Evolutionary conservation across 1,140 invertebrate species (phyloP).

Genomic region (Pseudomyrmex gracilis): DNA sequence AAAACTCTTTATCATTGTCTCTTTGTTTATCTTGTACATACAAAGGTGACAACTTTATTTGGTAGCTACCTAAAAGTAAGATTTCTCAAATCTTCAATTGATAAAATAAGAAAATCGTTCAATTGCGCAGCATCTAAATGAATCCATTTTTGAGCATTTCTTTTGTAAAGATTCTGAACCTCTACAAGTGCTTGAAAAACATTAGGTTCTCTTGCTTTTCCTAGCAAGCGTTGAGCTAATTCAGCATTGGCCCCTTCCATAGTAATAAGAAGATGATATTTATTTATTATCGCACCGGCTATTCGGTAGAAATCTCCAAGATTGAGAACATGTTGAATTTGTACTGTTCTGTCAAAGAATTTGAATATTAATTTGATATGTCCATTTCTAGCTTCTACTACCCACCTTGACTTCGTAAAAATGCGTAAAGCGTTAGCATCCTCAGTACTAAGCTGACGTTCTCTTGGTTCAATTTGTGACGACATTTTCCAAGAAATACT

Average conservation of each 20-base stretch:
- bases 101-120: not conserved
- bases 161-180: not conserved
- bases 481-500: conserved; percentile 1
- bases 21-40: conserved; percentile 11
- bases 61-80: not conserved
- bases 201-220: not conserved
- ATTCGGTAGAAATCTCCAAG: not conserved
- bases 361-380: conserved; percentile 19
- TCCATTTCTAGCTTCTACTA: not conserved
- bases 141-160: conserved; percentile 9
- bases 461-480: not conserved
- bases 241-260: conserved; percentile 3
- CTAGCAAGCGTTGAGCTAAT: not conserved
- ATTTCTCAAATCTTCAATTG: not conserved
- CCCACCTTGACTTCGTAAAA: not conserved
- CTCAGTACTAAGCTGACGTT: not conserved
- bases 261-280: not conserved
- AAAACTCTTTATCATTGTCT: not conserved
- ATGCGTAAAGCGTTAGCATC: not conserved
- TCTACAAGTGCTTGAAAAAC: not conserved
- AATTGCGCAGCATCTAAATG: not conserved
- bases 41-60: not conserved
- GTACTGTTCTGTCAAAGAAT: not conserved
- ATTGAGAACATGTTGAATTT: not conserved
- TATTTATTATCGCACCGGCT: conserved; percentile 1